Evolutionary conservation across 2,113 vertebrate genomes (phyloP).

Genomic region (Bettongia penicillata): DNA sequence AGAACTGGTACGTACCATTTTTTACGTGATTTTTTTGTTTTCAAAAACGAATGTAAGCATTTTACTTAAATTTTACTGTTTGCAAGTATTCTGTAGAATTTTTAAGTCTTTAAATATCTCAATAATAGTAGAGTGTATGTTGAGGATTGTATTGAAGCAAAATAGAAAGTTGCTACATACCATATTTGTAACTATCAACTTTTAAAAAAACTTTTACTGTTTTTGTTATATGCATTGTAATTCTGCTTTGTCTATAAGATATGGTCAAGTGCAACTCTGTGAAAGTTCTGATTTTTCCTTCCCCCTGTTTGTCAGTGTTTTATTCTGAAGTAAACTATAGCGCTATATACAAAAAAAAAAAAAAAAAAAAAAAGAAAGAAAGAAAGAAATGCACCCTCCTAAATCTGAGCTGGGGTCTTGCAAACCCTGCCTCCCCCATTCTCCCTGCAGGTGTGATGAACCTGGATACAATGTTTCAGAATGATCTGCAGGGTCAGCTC

Average conservation of each 20-base stretch:
- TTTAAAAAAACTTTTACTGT: slow-evolving; percentile 87
- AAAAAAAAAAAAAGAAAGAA: too few species aligned
- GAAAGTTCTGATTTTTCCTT: slow-evolving; percentile 83
- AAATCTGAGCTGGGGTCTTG: too few species aligned
- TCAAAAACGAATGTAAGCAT: slow-evolving; percentile 88
- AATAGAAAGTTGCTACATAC: slow-evolving; percentile 85
- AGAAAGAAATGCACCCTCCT: too few species aligned
- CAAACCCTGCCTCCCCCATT: too few species aligned
- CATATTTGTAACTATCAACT: slow-evolving; percentile 87
- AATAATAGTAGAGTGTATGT: slow-evolving; percentile 86
- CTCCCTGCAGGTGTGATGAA: too few species aligned
- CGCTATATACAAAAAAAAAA: slow-evolving; percentile 83
- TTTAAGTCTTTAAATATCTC: slow-evolving; percentile 87
- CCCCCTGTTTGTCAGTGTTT: slow-evolving; percentile 83
- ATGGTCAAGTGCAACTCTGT: slow-evolving; percentile 85
- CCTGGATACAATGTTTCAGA: too few species aligned
- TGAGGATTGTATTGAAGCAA: slow-evolving; percentile 86
- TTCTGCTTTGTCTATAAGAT: slow-evolving; percentile 87
- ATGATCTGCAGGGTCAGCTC: too few species aligned
- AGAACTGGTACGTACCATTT: slow-evolving; percentile 85
- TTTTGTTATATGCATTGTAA: slow-evolving; percentile 89
- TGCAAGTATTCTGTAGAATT: slow-evolving; percentile 86
- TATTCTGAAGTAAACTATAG: slow-evolving; percentile 87
- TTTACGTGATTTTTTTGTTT: slow-evolving; percentile 85
- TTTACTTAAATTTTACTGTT: slow-evolving; percentile 90